phyloP scores from a whole-genome alignment of 2,888 invertebrate genomes.

The Tenthredo livida region DNA sequence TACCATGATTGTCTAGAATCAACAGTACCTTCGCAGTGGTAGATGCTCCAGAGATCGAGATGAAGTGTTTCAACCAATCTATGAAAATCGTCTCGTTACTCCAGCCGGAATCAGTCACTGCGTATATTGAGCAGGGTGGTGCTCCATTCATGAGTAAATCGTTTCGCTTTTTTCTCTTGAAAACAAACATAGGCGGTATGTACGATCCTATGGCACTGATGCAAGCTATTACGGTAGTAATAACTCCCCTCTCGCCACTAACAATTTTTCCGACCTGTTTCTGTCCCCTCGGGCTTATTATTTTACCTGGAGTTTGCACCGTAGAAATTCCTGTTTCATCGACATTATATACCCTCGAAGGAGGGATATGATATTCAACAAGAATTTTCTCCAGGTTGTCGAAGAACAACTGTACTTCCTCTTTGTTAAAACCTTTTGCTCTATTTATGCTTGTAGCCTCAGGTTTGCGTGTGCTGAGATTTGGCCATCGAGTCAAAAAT shows the following conservation, averaged over 20 bases:
- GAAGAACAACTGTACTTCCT: conserved; percentile 52
- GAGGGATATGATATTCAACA: conserved; percentile 41
- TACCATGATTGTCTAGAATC: conserved; percentile 66
- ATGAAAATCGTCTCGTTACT: conserved; percentile 49
- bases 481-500: conserved; percentile 57
- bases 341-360: conserved; percentile 53
- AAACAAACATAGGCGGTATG: conserved; percentile 50
- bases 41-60: background rate
- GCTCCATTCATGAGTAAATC: conserved; percentile 36
- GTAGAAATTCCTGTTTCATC: conserved; percentile 56
- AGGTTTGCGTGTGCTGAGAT: conserved; percentile 58
- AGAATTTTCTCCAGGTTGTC: conserved; percentile 37
- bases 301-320: conserved; percentile 57
- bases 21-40: conserved; percentile 62
- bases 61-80: conserved; percentile 51
- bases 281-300: background rate
- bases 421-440: conserved; percentile 57
- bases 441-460: conserved; percentile 57
- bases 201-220: conserved; percentile 39
- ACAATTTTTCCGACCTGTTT: conserved; percentile 13
- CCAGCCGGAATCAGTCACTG: conserved; percentile 50
- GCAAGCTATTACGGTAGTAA: background rate
- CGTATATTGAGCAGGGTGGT: conserved; percentile 43
- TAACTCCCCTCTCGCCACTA: conserved; percentile 4
- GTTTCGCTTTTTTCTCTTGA: conserved; percentile 40